Evolutionary conservation across 1,140 invertebrate species (phyloP), one percentile per base, ranked within the genome.

Genomic region (Drosophila nannoptera): DNA sequence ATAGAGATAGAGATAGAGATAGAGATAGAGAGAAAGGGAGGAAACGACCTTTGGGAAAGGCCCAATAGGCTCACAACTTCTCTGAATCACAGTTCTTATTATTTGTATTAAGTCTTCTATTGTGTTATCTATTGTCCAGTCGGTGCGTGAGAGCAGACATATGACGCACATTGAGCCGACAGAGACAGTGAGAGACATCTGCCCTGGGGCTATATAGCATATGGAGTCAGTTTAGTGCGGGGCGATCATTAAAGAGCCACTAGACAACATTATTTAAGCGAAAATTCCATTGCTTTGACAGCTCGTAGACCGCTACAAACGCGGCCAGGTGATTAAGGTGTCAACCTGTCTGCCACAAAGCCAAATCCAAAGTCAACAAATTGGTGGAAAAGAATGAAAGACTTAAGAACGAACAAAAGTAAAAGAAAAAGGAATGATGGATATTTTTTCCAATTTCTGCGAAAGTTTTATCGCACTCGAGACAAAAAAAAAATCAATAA

Each of bases 291-390:
- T 65, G 69, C 64, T 73, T 77, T 77, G 74, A 77, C 69, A 77
- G 75, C 42, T 8, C 35, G 43, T 55, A 56, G 53, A 35, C 56
- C 54, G 75, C 52, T 66, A 65, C 42, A 40, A 58, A 69, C 45
- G 68, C 66, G 69, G 53, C 59, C 76, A 69, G 69, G 71, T 80
- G 77, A 81, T 80, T 81, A 70, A 80, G 77, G 77, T 81, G 77
- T 80, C 77, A 80, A 73, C 54, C 72, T 58, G 63, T 45, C 55
- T 49, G 54, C 16, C 38, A 55, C 56, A 70, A 49, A 69, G 53
- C 29, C 40, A 62, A 45, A 45, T 38, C 5, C 46, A 50, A 59
- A 33, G 31, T 16, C 43, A 22, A 42, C n/a, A 11, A 22, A 55
- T 22, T 22, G 22, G 22, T 22, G 22, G 22, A 22, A 22, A 22